Conservation (phyloP, 2,888 invertebrate genomes). For the Eupithecia subfuscata region DNA sequence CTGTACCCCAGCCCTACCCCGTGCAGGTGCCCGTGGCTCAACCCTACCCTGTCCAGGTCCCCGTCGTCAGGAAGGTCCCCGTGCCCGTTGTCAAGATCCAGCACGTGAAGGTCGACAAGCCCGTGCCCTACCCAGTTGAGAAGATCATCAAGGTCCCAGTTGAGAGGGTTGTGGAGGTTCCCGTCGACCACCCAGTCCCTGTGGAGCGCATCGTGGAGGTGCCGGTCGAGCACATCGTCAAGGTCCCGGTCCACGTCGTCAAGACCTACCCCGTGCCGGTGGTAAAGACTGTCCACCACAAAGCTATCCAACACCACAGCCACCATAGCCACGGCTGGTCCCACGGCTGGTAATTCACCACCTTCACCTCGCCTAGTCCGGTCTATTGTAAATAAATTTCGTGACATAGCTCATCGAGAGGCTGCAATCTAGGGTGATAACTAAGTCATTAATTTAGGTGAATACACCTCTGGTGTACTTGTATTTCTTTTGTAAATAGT, state of each 20-base stretch:
- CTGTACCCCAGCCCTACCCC: conserved; percentile 80
- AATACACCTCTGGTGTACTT: conserved; percentile 62
- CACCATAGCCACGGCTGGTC: conserved; percentile 49
- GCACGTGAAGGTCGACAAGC: conserved; percentile 82
- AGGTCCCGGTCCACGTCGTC: conserved; percentile 73
- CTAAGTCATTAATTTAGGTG: conserved; percentile 82
- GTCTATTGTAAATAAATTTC: conserved; percentile 75
- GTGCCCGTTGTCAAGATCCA: conserved; percentile 83
- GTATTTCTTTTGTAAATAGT: conserved; percentile 77
- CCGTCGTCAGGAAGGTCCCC: conserved; percentile 80
- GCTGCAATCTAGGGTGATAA: conserved; percentile 82
- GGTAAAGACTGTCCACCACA: conserved; percentile 78
- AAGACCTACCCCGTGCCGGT: conserved; percentile 75
- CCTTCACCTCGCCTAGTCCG: conserved; percentile 60
- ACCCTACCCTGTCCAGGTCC: conserved; percentile 84
- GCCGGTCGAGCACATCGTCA: conserved; percentile 81
- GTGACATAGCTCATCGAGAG: conserved; percentile 79
- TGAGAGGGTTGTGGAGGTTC: conserved; percentile 82
- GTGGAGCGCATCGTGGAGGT: conserved; percentile 80
- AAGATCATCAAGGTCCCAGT: conserved; percentile 84
- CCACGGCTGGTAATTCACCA: conserved; percentile 51
- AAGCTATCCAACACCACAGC: conserved; percentile 60
- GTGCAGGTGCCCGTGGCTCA: conserved; percentile 83
- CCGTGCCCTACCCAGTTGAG: conserved; percentile 84
- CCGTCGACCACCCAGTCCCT: conserved; percentile 83